Base-by-base conservation (phyloP, 2,888 invertebrate species). In the Leptopterna dolabrata region DNA sequence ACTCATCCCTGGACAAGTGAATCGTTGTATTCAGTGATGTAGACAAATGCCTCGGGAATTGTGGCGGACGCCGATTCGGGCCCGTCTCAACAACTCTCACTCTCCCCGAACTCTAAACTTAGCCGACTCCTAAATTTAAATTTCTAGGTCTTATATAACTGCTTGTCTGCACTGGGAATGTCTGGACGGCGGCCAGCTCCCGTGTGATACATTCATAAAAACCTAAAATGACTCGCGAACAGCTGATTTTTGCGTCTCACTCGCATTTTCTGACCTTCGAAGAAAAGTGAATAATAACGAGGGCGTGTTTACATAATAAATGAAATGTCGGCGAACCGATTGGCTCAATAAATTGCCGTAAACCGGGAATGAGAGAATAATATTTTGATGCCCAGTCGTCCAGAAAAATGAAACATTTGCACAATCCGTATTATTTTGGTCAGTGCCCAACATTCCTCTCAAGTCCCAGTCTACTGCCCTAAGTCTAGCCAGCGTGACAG, bases 61-160 rank as follows among this genome's bases (percentile, higher is more conserved):
- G 78, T 47, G 45, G 43, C 24, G 45, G 29, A 45, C 16, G 78
- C 13, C 78, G 43, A 24, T 24, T 63, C 63, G 78, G 36, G 55
- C 63, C 51, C 81, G 55, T 51, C 81, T 51, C 63, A 63, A 82
- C 81, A 63, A 63, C 81, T 82, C 81, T 82, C 81, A 63, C 55
- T 82, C 81, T 82, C 81, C 81, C 81, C 81, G 55, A 82, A 82
- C 63, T 29, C 81, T 82, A 82, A 82, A 55, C 55, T 55, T 82
- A 82, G 81, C 27, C 81, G 24, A 13, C n/a, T 27, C 55, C 81
- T 82, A 82, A 82, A 82, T 82, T 82, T 82, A 82, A 82, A 82
- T 82, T n/a, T 82, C 30, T 51, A 63, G 51, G 55, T 82, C 81
- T 82, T 82, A 82, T 82, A 82, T 82, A 80, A 82, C 81, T 82